phyloP scores from a whole-genome alignment of 2,113 vertebrate genomes.

The Sceloporus tristichus region DNA sequence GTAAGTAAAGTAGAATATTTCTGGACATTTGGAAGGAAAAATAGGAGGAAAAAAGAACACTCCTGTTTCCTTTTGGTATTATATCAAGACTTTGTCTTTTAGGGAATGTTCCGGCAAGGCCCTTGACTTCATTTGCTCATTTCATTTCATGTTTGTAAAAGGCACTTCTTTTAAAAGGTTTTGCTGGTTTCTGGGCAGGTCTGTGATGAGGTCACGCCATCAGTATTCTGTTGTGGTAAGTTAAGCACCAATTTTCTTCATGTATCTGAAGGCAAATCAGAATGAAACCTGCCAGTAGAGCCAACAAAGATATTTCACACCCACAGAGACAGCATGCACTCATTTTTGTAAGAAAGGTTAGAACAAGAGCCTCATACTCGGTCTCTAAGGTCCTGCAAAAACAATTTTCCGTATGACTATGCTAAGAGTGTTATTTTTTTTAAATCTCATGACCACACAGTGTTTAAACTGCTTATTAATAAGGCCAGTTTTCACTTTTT shows the following conservation, averaged over 20 bases:
- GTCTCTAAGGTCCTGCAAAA: slow-evolving; percentile 60
- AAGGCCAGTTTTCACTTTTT: slow-evolving; percentile 82
- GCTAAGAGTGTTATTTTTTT: slow-evolving; percentile 45
- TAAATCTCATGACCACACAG: slow-evolving; percentile 65
- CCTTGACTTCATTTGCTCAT: background rate
- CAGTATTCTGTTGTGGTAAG: slow-evolving; percentile 61
- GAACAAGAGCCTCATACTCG: slow-evolving; percentile 48
- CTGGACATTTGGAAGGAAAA: background rate
- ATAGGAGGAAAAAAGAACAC: background rate
- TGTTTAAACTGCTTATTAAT: slow-evolving; percentile 76
- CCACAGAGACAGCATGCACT: slow-evolving; percentile 75
- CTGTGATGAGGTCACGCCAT: slow-evolving; percentile 12
- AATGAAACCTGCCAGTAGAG: slow-evolving; percentile 81
- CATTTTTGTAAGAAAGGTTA: slow-evolving; percentile 68
- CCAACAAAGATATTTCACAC: slow-evolving; percentile 79
- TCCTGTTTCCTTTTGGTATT: background rate
- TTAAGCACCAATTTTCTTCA: slow-evolving; percentile 60
- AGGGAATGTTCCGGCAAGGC: background rate
- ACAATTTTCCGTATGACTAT: slow-evolving; percentile 79
- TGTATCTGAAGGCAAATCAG: slow-evolving; percentile 73
- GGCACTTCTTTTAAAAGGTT: background rate
- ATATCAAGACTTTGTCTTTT: background rate
- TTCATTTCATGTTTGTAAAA: slow-evolving; percentile 14
- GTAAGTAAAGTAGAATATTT: background rate
- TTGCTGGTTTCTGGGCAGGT: slow-evolving; percentile 18